Evolutionary conservation across 2,113 vertebrate genomes (phyloP).

Genomic region (Cranoglanis bouderius): DNA sequence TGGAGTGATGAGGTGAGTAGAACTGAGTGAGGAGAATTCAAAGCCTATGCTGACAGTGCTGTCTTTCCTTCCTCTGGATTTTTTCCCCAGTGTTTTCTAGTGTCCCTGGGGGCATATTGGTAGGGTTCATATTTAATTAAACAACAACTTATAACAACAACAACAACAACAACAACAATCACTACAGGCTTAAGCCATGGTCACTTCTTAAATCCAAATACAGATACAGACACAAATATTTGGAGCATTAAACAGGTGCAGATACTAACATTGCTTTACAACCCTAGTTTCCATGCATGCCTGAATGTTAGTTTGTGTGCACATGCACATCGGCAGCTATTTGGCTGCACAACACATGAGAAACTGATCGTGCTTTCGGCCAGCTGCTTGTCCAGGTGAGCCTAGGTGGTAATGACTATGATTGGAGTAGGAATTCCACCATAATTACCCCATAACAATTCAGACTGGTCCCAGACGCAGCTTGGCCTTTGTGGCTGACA

Average conservation of each 20-base stretch:
- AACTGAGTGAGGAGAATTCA: background rate
- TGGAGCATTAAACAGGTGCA: background rate
- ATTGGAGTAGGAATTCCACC: constrained; percentile 51
- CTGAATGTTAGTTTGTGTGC: constrained; percentile 37
- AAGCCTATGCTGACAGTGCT: background rate
- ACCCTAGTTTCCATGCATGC: background rate
- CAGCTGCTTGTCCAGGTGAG: constrained; percentile 54
- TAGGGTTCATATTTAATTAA: background rate
- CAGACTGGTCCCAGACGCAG: constrained; percentile 46
- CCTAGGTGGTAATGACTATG: constrained; percentile 49
- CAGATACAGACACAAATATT: background rate
- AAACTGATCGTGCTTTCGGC: constrained; percentile 12
- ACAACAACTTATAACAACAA: background rate
- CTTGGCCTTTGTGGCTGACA: constrained; percentile 48
- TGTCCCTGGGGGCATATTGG: background rate
- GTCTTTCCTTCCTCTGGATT: background rate
- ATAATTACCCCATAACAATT: constrained; percentile 49
- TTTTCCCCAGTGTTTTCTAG: background rate
- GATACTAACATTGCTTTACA: background rate
- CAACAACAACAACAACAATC: background rate
- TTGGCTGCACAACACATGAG: constrained; percentile 22
- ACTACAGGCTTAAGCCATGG: background rate
- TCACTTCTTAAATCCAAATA: background rate
- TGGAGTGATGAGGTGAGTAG: background rate
- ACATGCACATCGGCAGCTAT: constrained; percentile 38